Percentiles rank a stretch among this genome's conserved stretches.
Evolutionary conservation across 2,797 vertebrate species (phyloP).

Genomic region (Platalea minor): DNA sequence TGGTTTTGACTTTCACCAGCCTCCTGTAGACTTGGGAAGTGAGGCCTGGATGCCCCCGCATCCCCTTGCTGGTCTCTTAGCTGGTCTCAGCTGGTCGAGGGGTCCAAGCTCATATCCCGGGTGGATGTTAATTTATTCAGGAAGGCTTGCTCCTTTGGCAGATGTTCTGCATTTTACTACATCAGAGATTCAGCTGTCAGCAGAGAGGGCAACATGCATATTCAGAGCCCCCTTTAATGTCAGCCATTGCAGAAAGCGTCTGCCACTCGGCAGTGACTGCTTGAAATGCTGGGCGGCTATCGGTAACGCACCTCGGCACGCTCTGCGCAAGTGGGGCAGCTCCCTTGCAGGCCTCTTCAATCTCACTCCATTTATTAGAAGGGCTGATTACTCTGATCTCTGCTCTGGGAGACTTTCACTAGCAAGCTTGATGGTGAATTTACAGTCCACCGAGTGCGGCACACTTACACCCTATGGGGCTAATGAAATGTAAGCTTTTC

Average conservation of each 20-base stretch:
- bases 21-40: neutral
- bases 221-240: neutral
- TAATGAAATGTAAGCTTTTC: neutral
- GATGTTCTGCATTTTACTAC: neutral
- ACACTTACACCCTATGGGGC: neutral
- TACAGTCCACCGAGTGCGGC: neutral
- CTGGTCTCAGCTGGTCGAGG: neutral
- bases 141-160: neutral
- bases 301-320: neutral
- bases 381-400: neutral
- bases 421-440: neutral
- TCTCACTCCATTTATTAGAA: neutral
- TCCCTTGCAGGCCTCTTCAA: neutral
- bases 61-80: neutral
- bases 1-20: neutral
- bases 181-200: neutral
- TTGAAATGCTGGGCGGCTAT: neutral
- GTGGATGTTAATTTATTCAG: neutral
- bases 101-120: neutral
- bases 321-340: neutral
- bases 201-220: neutral
- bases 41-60: rapidly evolving
- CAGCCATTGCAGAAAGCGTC: neutral
- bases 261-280: neutral
- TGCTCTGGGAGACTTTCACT: neutral